Evolutionary conservation across 2,113 vertebrate species (phyloP).

Genomic region (Thamnophis sirtalis): DNA sequence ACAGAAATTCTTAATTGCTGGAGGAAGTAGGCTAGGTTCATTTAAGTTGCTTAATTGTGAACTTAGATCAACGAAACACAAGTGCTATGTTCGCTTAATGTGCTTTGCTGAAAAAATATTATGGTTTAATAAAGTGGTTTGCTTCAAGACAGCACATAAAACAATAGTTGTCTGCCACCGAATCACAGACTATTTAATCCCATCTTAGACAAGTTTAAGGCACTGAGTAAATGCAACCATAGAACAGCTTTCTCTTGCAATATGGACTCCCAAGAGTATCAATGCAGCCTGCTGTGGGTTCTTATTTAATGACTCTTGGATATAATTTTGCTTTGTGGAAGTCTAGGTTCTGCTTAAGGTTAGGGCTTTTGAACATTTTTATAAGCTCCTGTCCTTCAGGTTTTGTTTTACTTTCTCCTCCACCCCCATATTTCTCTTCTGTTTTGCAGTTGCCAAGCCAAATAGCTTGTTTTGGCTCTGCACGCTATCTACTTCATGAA

Average conservation of each 20-base stretch:
- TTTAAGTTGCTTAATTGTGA: neutral
- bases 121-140: neutral
- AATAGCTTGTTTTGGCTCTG: conserved; percentile 62
- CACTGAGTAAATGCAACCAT: neutral
- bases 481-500: conserved; percentile 52
- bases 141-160: neutral
- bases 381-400: conserved; percentile 26
- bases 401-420: conserved; percentile 44
- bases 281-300: neutral
- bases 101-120: neutral
- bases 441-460: conserved; percentile 60
- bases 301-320: conserved; percentile 26
- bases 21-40: neutral
- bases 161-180: neutral
- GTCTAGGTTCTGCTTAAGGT: conserved; percentile 31
- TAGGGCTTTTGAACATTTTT: neutral
- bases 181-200: neutral
- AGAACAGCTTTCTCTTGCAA: neutral
- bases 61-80: neutral
- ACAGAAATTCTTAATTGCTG: neutral
- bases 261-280: neutral
- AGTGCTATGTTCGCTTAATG: neutral
- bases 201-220: neutral
- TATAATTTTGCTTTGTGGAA: conserved; percentile 9
- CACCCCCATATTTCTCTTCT: neutral